Percentiles rank a stretch among this genome's conserved stretches.
Evolutionary conservation across 64 coral and sea anemone genomes (phyloP).

Genomic region (Catalaphyllia jardinei): DNA sequence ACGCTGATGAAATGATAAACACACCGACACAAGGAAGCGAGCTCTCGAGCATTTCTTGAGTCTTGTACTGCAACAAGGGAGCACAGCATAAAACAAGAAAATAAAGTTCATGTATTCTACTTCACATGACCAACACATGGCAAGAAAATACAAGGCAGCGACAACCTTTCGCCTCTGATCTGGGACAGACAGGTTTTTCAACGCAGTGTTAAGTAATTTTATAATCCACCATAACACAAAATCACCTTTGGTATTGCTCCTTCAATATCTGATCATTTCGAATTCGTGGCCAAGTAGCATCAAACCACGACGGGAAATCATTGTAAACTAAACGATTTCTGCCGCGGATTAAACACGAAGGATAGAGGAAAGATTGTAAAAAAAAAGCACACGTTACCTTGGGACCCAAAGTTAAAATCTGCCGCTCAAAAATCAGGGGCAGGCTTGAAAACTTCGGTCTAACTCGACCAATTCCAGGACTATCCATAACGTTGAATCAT

Average conservation of each 20-base stretch:
- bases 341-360: constrained; percentile 1
- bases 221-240: not conserved
- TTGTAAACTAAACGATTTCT: not conserved
- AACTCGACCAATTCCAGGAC: not conserved
- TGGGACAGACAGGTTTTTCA: not conserved
- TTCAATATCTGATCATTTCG: not conserved
- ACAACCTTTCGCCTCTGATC: not conserved
- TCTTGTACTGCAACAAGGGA: not conserved
- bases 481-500: not conserved
- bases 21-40: not conserved
- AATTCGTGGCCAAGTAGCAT: not conserved
- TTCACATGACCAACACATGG: not conserved
- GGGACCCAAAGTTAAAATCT: not conserved
- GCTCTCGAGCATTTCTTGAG: not conserved
- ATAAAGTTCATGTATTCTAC: not conserved
- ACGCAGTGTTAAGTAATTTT: not conserved
- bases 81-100: not conserved
- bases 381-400: constrained; percentile 10
- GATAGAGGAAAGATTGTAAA: not conserved
- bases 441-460: not conserved
- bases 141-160: not conserved
- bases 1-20: too few relatives aligned
- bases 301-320: not conserved
- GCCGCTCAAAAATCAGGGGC: not conserved
- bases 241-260: not conserved